A percentile compares a stretch with the other conserved stretches of the same genome.
Evolutionary conservation across 2,113 vertebrate genomes (phyloP).

Genomic region (Columba janthina): DNA sequence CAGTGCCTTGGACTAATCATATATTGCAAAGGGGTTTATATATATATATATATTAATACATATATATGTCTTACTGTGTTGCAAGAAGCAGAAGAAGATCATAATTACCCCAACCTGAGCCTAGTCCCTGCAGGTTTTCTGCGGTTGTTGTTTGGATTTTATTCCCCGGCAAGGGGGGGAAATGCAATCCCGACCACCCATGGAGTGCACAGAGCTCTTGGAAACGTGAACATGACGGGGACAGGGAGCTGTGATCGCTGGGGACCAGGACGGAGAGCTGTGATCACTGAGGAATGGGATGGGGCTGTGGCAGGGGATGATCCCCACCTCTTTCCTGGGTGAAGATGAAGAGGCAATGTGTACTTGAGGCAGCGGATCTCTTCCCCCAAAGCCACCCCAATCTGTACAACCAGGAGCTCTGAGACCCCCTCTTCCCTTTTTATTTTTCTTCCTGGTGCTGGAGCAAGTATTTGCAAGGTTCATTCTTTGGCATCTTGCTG

Average conservation of each 20-base stretch:
- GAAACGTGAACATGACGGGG: not conserved
- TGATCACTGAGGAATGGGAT: not conserved
- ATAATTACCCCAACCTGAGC: slow-evolving; percentile 1
- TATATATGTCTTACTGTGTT: not conserved
- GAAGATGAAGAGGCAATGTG: not conserved
- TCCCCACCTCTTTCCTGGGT: not conserved
- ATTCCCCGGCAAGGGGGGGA: not conserved
- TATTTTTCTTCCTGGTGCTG: not conserved
- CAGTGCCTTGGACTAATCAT: not conserved
- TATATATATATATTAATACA: no score
- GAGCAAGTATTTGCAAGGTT: slow-evolving; percentile 8
- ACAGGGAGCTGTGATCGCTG: not conserved
- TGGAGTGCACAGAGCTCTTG: not conserved
- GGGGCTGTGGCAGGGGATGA: not conserved
- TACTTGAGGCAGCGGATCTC: not conserved
- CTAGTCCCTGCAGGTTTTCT: slow-evolving; percentile 18
- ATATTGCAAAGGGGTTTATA: not conserved
- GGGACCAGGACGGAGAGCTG: not conserved
- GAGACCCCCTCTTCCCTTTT: not conserved
- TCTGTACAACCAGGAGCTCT: not conserved
- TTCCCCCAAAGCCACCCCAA: not conserved
- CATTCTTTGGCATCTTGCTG: not conserved
- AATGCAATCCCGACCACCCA: slow-evolving; percentile 66
- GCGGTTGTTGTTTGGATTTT: slow-evolving; percentile 20
- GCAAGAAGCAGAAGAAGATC: not conserved